Evolutionary conservation across 1,140 invertebrate genomes (phyloP), one percentile per base, ranked within the genome.

Genomic region (Solen grandis): DNA sequence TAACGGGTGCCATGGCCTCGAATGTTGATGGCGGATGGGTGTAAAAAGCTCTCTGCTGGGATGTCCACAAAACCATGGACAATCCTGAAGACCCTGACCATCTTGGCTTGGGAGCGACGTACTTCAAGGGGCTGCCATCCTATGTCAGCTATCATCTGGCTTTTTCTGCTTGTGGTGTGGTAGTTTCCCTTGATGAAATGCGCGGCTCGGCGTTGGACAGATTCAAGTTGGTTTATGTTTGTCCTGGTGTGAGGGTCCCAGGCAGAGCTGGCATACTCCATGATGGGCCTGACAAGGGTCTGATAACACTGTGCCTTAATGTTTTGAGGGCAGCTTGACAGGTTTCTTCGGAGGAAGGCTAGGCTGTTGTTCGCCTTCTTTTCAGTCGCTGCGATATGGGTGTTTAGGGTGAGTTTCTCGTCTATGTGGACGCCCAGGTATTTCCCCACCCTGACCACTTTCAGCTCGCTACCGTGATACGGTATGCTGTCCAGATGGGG

Each of bases 141-240:
- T 14, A 50, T 35, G 35, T 69, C 41, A 27, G 1, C n/a, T 25
- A 69, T 36, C 62, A 66, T 66, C 19, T 66, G 27, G 35, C 29
- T 70, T n/a, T 13, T 52, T 31, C 55, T 35, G 55, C 27, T 75
- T 5, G 35, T 75, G 10, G 38, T 29, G 14, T 25, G 41, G 50
- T 77, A 66, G 31, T 52, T 33, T 19, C 55, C 36, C n/a, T 27
- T 41, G 10, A 35, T 63, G 22, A 35, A 75, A 10, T 70, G 33
- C 8, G 85, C 81, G 62, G 79, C 85, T 46, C 85, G 41, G 22
- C 83, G 65, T 50, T 86, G 85, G 22, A 86, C 83, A 2, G n/a
- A 27, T 50, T 84, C 83, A 31, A 86, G 36, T 16, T 68, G 29
- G 25, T 74, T 38, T 38, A 76, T 76, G 50, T 82, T 33, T 8